Evolutionary conservation across 2,113 vertebrate genomes (phyloP), one percentile per base, ranked within the genome.

Genomic region (Riparia riparia): DNA sequence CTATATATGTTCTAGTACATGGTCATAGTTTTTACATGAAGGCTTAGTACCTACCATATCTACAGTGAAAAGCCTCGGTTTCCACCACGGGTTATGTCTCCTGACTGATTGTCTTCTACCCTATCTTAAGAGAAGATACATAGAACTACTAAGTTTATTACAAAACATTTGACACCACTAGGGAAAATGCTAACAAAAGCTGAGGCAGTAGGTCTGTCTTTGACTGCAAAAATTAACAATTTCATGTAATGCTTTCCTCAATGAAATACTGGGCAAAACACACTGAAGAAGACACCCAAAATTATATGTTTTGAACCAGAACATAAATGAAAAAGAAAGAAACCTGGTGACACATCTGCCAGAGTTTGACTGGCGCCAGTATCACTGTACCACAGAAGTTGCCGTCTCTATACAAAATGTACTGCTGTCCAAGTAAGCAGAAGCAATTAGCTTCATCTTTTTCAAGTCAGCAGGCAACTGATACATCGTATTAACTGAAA

Each of bases 361-460:
- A 70, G 63, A 69, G 34, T 83, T 44, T 70, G 80, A 57, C 12
- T 28, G 34, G 73, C 82, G 92, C 49, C 45, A 37, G 11, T 61
- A 57, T 61, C 42, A 47, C 0, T 34, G 60, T n/a, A 90, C 44
- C 39, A 84, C 37, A 86, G 44, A 85, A 92, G 57, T 51, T 81
- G 79, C 51, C 89, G 70, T 77, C 83, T 89, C 85, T 20, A 57
- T 61, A 84, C 84, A 91, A 90, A 92, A 71, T 39, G 57, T 41
- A 68, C 17, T 57, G 92, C 81, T 88, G 73, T 63, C 83, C 82
- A 72, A 82, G 91, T 28, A 60, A 94, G 84, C 89, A 85, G 41
- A 91, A 84, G 22, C 37, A 17, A 90, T 88, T 83, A 96, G 95
- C 78, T 95, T 91, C 22, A 53, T 61, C 37, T 86, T 47, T 53